These are phyloP conservation scores for Hexactinellida sp. DNA, from an alignment of 37 sponge, comb jelly and placozoan genomes.

Conservation along the genomic window DNA sequence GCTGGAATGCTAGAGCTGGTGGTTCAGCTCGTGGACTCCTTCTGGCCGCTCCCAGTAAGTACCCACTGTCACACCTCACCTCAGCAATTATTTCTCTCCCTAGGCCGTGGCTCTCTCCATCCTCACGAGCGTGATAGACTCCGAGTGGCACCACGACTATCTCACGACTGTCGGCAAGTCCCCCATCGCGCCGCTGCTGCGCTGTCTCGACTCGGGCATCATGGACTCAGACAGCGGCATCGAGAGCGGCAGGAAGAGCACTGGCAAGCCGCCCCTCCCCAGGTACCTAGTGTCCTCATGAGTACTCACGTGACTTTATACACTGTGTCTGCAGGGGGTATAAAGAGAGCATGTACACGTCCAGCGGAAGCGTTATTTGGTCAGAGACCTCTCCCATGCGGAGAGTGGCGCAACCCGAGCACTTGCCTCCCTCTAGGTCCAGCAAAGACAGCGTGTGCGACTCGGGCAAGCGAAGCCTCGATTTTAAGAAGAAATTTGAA, in stretches of 20 bases:
- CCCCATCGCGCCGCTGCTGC: constrained; percentile 53
- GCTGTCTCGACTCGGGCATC: constrained; percentile 43
- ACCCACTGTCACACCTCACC: not conserved
- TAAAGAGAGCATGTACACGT: not conserved
- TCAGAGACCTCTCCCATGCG: not conserved
- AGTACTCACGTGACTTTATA: not conserved
- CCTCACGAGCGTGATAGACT: constrained; percentile 42
- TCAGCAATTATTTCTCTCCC: not conserved
- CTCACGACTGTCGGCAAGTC: constrained; percentile 46
- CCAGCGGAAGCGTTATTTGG: not conserved
- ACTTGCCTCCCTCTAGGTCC: not conserved
- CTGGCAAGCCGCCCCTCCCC: not conserved
- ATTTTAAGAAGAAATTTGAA: not conserved
- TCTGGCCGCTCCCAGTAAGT: constrained; percentile 67
- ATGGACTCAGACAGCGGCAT: constrained; percentile 13
- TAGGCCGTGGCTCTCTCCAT: constrained; percentile 58
- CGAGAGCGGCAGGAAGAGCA: not conserved
- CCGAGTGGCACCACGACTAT: constrained; percentile 49
- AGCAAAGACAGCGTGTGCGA: not conserved
- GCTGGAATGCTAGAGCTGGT: constrained; percentile 59
- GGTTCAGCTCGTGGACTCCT: constrained; percentile 49
- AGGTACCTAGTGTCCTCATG: not conserved
- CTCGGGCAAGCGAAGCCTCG: not conserved
- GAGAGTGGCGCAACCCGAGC: not conserved
- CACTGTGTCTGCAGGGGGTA: not conserved